Evolutionary conservation across 92 coral and sea anemone genomes (phyloP), one percentile per base, ranked within the genome.

Genomic region (Parazoanthus swiftii): DNA sequence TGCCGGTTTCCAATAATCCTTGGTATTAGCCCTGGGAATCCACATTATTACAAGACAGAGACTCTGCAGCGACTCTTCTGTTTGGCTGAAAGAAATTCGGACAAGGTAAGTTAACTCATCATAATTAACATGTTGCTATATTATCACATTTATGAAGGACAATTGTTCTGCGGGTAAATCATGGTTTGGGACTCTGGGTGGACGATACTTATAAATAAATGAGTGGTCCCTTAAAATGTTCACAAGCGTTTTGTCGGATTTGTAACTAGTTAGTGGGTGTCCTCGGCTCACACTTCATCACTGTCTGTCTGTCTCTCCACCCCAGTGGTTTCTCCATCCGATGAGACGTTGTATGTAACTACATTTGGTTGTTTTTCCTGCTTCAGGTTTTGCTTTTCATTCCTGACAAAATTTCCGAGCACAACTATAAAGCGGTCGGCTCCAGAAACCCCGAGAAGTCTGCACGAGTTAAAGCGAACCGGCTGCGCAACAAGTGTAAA

Each of bases 1-100:
- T 58, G 81, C 23, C 84, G 89, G 46, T 74, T 93, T 29, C 89
- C 95, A 1, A 36, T 92, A 54, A 85, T 95, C 16, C 83, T 95
- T 29, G 98, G 93, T 4, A 48, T 95, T 1, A 95, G 98, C 73
- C 95, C 96, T 36, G 96, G 95, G 11, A 95, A 95, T 88, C 96
- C 98, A 13, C 88, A 90, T 43, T 95, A 90, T 87, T 92, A 89
- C 88, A 91, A 88, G 67, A 71, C 54, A 16, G 95, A 92, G 15
- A 89, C 86, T 29, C 92, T 95, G 65, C 75, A 82, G 79, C 85
- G 86, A 26, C 76, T 95, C 75, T 89, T 93, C 25, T 50, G 85
- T 20, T 89, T 92, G 46, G 93, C 90, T 0, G 85, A 89, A 4
- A 43, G 42, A n/a, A 93, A 88, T 65, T 76, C 96, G 14, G 91